Evolutionary conservation across 2,113 vertebrate genomes (phyloP), one percentile per base, ranked within the genome.

Genomic region (Pungitius pungitius): DNA sequence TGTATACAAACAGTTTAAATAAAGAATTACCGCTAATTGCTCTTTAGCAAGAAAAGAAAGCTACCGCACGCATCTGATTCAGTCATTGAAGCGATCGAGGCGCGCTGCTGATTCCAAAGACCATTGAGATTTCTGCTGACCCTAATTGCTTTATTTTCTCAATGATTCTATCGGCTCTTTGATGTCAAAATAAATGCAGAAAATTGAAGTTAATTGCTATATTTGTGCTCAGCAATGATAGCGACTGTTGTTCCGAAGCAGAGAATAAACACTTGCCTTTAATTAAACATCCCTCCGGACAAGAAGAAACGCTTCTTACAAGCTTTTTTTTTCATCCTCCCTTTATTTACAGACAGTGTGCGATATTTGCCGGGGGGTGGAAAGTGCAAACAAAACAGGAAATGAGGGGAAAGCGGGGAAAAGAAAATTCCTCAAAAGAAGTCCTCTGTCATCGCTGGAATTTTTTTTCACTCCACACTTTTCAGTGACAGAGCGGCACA

Each of bases 401-500:
- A 91, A 85, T 73, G 78, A 77, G 70, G 65, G 56, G 61, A 85
- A 73, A 69, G 71, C 52, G 54, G 56, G 39, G 77, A 47, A 81
- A 91, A 89, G 66, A 91, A 93, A 94, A 95, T 92, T 88, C 88
- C 87, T 90, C 69, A 83, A 92, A 94, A 87, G 86, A 94, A 84
- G 73, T 77, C 83, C 77, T 92, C 92, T 94, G 95, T 91, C 89
- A 88, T 88, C 37, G 49, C 81, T 89, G 86, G 87, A 92, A 93
- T 64, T 69, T 75, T 69, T 76, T 94, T 91, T 90, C 90, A 92
- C 92, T 89, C 79, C 83, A 94, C 95, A 94, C 94, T 95, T 94
- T 94, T 95, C 92, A 78, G 89, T 96, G 94, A 96, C 96, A 93
- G 93, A 92, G 81, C 76, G 65, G 87, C 91, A 96, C 94, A 96